Conservation (phyloP, 2,797 vertebrate species). For the Myotis vivesi region DNA sequence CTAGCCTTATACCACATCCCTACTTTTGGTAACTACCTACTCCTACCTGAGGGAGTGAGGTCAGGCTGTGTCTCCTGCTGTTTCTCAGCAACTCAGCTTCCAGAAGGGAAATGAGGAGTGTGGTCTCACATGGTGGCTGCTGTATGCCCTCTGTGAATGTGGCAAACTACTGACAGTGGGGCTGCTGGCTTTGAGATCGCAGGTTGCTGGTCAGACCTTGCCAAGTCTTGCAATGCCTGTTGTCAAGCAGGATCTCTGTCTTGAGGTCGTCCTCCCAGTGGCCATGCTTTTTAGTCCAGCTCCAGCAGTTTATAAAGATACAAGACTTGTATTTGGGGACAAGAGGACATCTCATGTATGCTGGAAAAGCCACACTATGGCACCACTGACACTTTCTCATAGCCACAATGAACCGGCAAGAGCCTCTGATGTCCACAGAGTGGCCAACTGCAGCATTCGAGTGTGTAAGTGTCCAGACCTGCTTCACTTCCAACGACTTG, state of each 20-base stretch:
- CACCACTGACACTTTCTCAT: neutral
- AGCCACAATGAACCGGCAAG: neutral
- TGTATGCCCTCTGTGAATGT: neutral
- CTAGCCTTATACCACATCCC: neutral
- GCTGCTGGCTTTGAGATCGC: neutral
- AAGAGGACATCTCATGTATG: neutral
- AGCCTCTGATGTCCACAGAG: neutral
- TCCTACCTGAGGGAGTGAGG: neutral
- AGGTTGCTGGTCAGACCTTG: neutral
- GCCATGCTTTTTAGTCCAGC: neutral
- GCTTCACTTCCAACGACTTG: neutral
- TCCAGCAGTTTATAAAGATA: neutral
- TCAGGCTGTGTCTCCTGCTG: neutral
- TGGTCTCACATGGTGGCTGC: neutral
- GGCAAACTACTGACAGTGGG: neutral
- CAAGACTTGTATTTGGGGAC: neutral
- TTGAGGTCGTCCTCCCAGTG: neutral
- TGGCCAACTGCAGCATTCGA: neutral
- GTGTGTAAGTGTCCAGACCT: neutral
- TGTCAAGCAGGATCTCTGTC: neutral
- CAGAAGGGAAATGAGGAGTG: neutral
- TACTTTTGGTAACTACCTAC: neutral
- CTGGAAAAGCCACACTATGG: neutral
- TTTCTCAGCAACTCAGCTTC: neutral
- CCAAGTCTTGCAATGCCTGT: neutral